These are phyloP conservation scores for Onchidella celtica DNA, from an alignment of 2,888 invertebrate genomes.

Conservation along the genomic window DNA sequence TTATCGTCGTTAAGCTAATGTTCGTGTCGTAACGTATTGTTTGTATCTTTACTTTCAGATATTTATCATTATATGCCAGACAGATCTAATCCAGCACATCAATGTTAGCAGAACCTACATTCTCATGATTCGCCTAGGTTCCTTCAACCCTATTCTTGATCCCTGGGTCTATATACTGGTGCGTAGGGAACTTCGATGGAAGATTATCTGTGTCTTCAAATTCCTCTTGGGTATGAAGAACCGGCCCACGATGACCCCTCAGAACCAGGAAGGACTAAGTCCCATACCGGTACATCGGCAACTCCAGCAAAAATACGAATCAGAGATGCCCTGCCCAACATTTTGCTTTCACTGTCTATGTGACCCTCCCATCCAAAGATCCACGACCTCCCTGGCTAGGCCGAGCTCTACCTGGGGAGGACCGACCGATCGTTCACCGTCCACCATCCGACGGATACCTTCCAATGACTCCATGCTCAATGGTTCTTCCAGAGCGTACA, in stretches of 20 bases:
- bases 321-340: conserved; percentile 29
- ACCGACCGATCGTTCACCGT: conserved; percentile 31
- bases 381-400: conserved; percentile 13
- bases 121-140: conserved; percentile 52
- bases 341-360: conserved; percentile 44
- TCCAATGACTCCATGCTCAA: conserved; percentile 30
- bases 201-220: conserved; percentile 22
- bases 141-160: conserved; percentile 52
- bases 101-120: conserved; percentile 48
- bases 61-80: conserved; percentile 39
- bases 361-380: conserved; percentile 38
- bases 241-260: not conserved
- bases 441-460: conserved; percentile 9
- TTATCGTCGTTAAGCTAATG: no score
- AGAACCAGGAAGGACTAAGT: not conserved
- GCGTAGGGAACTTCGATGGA: conserved; percentile 65
- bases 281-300: not conserved
- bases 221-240: conserved; percentile 4
- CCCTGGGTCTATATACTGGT: conserved; percentile 80
- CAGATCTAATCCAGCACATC: conserved; percentile 18
- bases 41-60: conserved; percentile 20
- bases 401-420: conserved; percentile 17
- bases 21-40: no score
- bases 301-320: not conserved
- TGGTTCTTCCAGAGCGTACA: not conserved